These are phyloP conservation scores for Latrodectus elegans DNA, from an alignment of 2,888 invertebrate species.

Conservation along the genomic window DNA sequence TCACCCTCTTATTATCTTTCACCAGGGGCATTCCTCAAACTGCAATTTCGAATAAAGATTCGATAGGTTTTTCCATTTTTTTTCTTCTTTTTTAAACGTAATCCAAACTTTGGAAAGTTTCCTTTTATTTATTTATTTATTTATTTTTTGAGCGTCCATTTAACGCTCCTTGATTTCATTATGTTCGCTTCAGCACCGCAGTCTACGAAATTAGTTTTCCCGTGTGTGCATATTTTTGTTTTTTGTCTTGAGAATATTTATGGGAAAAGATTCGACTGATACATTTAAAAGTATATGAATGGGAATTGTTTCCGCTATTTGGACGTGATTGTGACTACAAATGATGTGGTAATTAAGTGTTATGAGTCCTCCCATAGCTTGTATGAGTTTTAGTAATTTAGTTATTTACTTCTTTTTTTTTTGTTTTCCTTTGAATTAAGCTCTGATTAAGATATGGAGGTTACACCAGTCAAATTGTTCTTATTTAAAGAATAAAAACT, in stretches of 20 bases:
- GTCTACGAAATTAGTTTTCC: not conserved
- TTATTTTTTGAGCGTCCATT: not conserved
- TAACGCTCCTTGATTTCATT: not conserved
- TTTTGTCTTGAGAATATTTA: not conserved
- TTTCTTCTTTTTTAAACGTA: not conserved
- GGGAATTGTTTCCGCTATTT: too few relatives aligned
- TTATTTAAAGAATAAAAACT: too few relatives aligned
- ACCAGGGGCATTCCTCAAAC: not conserved
- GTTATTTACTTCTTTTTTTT: too few relatives aligned
- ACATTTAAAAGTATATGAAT: too few relatives aligned
- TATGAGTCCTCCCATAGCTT: too few relatives aligned
- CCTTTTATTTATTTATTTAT: constrained; percentile 2
- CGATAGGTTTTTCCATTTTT: not conserved
- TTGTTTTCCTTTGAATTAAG: too few relatives aligned
- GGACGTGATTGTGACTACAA: too few relatives aligned
- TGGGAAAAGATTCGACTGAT: too few relatives aligned
- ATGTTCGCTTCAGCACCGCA: not conserved
- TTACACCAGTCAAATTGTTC: too few relatives aligned
- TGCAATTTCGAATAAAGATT: not conserved
- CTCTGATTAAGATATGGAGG: too few relatives aligned
- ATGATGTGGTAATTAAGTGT: too few relatives aligned
- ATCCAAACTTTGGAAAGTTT: not conserved
- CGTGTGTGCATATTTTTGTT: not conserved
- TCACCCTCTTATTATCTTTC: constrained; percentile 11
- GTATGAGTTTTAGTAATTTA: too few relatives aligned